Conservation (phyloP, 2,888 invertebrate genomes). For the Sabatieria punctata region DNA sequence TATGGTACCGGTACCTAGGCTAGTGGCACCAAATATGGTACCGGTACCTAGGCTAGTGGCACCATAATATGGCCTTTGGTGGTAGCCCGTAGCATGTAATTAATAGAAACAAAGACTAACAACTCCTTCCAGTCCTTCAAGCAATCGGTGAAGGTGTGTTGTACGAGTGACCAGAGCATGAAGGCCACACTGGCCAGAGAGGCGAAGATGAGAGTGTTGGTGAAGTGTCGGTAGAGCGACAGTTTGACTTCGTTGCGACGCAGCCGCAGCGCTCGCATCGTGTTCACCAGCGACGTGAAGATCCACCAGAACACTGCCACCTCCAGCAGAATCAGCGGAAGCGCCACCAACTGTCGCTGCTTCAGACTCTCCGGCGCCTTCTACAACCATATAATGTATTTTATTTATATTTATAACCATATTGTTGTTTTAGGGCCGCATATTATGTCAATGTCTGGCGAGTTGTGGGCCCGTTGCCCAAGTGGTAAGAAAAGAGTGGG, state of each 20-base stretch:
- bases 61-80: no score
- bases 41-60: no score
- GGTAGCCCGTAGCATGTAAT: no score
- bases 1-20: no score
- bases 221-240: slow-evolving; percentile 74
- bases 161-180: slow-evolving; percentile 77
- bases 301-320: slow-evolving; percentile 57
- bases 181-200: slow-evolving; percentile 69
- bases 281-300: slow-evolving; percentile 55
- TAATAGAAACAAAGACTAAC: no score
- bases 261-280: slow-evolving; percentile 67
- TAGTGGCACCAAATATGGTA: no score
- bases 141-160: slow-evolving; percentile 54
- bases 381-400: not conserved
- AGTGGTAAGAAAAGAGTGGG: no score
- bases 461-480: no score
- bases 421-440: no score
- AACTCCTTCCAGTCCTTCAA: slow-evolving; percentile 74
- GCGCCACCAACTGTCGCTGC: slow-evolving; percentile 55
- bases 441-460: no score
- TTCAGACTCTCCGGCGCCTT: not conserved
- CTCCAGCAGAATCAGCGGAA: slow-evolving; percentile 69
- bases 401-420: no score
- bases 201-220: slow-evolving; percentile 76
- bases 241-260: slow-evolving; percentile 76